These are phyloP conservation scores for Megalonaias nervosa DNA, from an alignment of 1,140 invertebrate species.

Conservation along the genomic window DNA sequence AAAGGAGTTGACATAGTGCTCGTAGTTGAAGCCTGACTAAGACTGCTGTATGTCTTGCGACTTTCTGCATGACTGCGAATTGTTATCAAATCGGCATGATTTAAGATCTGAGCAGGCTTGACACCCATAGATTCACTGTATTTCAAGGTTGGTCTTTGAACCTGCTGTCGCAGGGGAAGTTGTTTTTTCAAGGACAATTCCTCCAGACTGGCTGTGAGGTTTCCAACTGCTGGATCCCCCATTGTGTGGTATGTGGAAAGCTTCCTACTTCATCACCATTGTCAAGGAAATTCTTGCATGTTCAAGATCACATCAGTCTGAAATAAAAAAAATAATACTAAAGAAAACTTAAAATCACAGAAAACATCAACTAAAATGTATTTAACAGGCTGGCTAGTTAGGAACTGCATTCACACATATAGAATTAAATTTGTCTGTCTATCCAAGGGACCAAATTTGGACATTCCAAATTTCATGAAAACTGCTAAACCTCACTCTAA, in stretches of 20 bases:
- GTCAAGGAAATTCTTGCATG: too few species aligned
- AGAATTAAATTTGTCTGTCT: too few species aligned
- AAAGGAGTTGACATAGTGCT: constrained; percentile 41
- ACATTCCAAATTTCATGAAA: too few species aligned
- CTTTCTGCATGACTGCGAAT: constrained; percentile 34
- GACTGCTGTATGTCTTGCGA: constrained; percentile 42
- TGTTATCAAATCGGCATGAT: constrained; percentile 43
- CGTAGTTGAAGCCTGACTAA: constrained; percentile 33
- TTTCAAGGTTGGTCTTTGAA: constrained; percentile 62
- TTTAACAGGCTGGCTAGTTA: too few species aligned
- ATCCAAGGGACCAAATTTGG: too few species aligned
- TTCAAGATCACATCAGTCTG: too few species aligned
- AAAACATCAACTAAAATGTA: too few species aligned
- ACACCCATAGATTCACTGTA: constrained; percentile 51
- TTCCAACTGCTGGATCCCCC: constrained; percentile 47
- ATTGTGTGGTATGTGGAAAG: constrained; percentile 10
- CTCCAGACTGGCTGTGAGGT: constrained; percentile 55
- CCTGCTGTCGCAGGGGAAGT: constrained; percentile 60
- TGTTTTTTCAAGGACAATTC: constrained; percentile 63
- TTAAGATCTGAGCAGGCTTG: constrained; percentile 53
- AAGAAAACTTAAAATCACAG: too few species aligned
- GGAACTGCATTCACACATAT: too few species aligned
- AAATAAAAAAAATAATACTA: too few species aligned
- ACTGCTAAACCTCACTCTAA: too few species aligned
- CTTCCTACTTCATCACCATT: too few species aligned